Base-by-base conservation (phyloP, 1,140 invertebrate genomes). In the Portunus trituberculatus region DNA sequence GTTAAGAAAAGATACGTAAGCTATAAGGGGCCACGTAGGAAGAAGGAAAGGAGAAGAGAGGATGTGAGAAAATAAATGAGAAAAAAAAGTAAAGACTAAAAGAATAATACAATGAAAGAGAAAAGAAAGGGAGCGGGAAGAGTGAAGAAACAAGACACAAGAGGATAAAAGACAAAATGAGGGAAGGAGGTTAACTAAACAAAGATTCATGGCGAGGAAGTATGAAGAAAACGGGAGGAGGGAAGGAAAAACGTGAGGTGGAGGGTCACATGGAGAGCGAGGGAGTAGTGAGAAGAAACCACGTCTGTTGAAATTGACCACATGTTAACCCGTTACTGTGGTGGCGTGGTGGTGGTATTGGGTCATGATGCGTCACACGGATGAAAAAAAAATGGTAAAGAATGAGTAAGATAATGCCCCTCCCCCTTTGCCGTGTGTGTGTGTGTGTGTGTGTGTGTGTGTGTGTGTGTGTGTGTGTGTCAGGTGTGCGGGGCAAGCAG, bases 231-330 rank as follows among this genome's bases (percentile, higher is more conserved):
- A 46, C 31, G 86, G 86, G 7, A 88, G 29, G 8, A 32, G 86
- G 25, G 86, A 88, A 88, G 29, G 86, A 88, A 88, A 76, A 12
- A 20, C 67, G 67, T 76, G 67, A 76, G 25, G 67, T 25, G 20
- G 67, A 76, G 67, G 86, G 86, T 88, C 32, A 88, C 39, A 39
- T 6, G 39, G 6, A 6, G 1, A 6, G 39, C 39, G 32, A 46
- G 86, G 31, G n/a, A 28, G 89, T 29, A 29, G 89, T 91, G 89
- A 91, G n/a, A 59, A 59, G 48, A 48, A 48, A 59, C n/a, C 25
- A 45, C 32, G 16, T 14, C 8, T 29, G 83, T 31, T 31, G 83
- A 12, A 88, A 46, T 29, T 39, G 86, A 46, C 14, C 45, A 45
- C 31, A 28, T 88, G 86, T 2, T n/a, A 46, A 88, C 14, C 31